Evolutionary conservation across 1,140 invertebrate species (phyloP).

Genomic region (Cecropterus lyciades): DNA sequence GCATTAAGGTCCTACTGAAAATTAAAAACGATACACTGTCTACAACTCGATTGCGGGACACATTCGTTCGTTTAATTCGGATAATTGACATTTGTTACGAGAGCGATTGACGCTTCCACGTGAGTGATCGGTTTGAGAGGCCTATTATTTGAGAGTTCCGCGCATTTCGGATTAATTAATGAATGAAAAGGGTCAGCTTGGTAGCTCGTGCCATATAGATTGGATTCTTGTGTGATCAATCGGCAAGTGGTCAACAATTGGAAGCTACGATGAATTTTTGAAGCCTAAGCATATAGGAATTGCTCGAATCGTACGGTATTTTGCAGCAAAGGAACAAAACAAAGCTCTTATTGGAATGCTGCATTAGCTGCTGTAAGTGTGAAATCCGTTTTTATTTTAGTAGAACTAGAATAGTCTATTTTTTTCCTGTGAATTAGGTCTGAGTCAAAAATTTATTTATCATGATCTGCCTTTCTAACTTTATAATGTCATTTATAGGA

Average conservation of each 20-base stretch:
- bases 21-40: neutral
- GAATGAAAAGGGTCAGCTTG: slow-evolving; percentile 75
- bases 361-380: no score
- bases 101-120: slow-evolving; percentile 65
- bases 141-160: slow-evolving; percentile 73
- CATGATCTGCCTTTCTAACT: no score
- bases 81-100: slow-evolving; percentile 69
- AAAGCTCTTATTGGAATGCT: no score
- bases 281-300: neutral
- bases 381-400: no score
- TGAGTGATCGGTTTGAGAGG: slow-evolving; percentile 76
- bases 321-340: no score
- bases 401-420: no score
- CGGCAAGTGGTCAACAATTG: slow-evolving; percentile 28
- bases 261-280: slow-evolving; percentile 6
- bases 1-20: neutral
- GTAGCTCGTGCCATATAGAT: slow-evolving; percentile 68
- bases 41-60: neutral
- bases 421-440: no score
- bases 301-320: no score
- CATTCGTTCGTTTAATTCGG: slow-evolving; percentile 32
- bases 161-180: slow-evolving; percentile 78
- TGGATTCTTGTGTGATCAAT: slow-evolving; percentile 63
- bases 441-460: no score
- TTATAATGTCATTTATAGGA: no score